Conservation (phyloP, 2,888 invertebrate species). For the Campopleginae sp. region DNA sequence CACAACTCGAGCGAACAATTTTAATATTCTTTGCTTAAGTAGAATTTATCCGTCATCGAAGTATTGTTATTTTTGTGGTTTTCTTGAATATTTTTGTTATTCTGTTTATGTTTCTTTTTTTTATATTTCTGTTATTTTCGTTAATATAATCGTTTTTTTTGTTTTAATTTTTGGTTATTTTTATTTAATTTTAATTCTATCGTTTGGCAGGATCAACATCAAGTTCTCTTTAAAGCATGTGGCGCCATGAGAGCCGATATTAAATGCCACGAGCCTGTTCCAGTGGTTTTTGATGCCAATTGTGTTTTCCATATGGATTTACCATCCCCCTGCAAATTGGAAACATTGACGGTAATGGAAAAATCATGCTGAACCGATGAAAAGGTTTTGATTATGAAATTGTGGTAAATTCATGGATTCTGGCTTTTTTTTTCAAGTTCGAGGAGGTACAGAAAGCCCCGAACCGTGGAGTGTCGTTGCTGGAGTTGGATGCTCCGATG, state of each 20-base stretch:
- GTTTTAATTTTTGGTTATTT: no score
- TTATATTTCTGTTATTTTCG: no score
- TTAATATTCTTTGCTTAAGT: no score
- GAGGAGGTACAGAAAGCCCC: constrained; percentile 73
- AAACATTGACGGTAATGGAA: constrained; percentile 88
- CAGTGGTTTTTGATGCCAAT: constrained; percentile 88
- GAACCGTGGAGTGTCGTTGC: constrained; percentile 14
- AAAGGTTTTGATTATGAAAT: not conserved
- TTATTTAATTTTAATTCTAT: not conserved
- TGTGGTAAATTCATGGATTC: not conserved
- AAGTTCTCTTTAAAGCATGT: constrained; percentile 92
- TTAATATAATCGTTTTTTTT: no score
- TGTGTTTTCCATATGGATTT: constrained; percentile 90
- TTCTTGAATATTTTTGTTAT: no score
- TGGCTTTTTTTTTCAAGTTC: constrained; percentile 72
- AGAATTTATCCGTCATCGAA: no score
- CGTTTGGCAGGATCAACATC: constrained; percentile 85
- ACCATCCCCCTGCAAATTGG: constrained; percentile 88
- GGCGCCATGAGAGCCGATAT: constrained; percentile 89
- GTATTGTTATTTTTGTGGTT: no score
- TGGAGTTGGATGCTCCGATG: constrained; percentile 74
- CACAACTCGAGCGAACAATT: no score
- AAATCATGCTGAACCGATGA: not conserved
- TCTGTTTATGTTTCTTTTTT: no score
- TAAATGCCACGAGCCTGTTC: constrained; percentile 90